These are phyloP conservation scores for Gambelia wislizenii DNA, from an alignment of 2,797 vertebrate species.

Conservation along the genomic window DNA sequence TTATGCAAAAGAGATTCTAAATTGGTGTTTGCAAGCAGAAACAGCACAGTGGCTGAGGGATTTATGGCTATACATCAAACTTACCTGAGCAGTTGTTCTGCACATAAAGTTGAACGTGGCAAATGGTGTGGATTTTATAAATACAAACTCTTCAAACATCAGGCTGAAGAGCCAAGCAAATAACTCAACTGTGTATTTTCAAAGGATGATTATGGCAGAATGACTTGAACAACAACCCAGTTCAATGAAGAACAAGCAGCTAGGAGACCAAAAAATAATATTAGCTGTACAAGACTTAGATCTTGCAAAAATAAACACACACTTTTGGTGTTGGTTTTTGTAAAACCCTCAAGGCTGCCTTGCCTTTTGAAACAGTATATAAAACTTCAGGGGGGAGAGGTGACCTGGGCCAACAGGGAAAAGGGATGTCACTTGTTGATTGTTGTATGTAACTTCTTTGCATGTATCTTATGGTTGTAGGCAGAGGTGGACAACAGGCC, in stretches of 20 bases:
- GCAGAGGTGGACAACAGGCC: too few relatives aligned
- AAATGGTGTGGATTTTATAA: conserved; percentile 3
- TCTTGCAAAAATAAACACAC: not conserved
- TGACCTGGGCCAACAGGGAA: too few relatives aligned
- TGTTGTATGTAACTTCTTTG: not conserved
- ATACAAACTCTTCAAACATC: not conserved
- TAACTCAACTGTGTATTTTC: not conserved
- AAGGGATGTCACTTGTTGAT: not conserved
- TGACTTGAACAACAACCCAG: not conserved
- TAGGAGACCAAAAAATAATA: not conserved
- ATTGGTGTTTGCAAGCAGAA: conserved; percentile 12
- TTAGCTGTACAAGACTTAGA: not conserved
- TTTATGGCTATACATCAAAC: conserved; percentile 15
- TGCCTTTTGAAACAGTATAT: not conserved
- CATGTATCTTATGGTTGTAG: not conserved
- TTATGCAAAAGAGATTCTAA: conserved; percentile 25
- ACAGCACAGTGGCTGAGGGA: not conserved
- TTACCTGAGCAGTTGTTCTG: conserved; percentile 12
- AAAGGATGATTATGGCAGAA: not conserved
- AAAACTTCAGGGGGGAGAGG: rapidly evolving
- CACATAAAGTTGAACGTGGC: conserved; percentile 4
- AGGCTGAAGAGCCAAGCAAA: not conserved
- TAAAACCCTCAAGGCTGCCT: not conserved
- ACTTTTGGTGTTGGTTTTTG: not conserved
- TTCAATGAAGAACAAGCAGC: not conserved